These are phyloP conservation scores for Conistra vaccinii DNA, from an alignment of 2,888 invertebrate genomes.

Conservation along the genomic window DNA sequence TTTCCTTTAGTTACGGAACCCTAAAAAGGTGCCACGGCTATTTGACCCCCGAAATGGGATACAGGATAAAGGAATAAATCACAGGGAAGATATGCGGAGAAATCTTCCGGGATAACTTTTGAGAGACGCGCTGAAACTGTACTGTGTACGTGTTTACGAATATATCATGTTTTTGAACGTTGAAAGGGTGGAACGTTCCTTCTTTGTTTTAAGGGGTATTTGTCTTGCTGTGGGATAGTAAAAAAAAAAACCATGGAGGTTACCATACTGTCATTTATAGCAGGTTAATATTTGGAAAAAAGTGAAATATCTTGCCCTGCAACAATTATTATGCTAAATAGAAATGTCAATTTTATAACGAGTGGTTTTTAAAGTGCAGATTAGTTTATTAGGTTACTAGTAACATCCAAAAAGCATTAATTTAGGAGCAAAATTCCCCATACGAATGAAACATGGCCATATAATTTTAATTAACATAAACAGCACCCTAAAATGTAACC, in stretches of 20 bases:
- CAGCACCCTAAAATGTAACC: slow-evolving; percentile 48
- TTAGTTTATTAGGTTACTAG: not conserved
- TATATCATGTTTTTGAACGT: slow-evolving; percentile 47
- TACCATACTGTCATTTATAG: not conserved
- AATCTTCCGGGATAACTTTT: slow-evolving; percentile 62
- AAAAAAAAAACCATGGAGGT: too few species aligned
- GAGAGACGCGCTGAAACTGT: slow-evolving; percentile 58
- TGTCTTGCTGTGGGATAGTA: not conserved
- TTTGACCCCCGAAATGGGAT: slow-evolving; percentile 64
- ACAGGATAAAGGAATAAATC: slow-evolving; percentile 68
- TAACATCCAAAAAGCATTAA: not conserved
- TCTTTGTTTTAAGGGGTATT: not conserved
- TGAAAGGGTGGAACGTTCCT: not conserved
- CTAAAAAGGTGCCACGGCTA: slow-evolving; percentile 37
- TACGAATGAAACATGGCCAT: slow-evolving; percentile 24
- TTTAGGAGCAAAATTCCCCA: not conserved
- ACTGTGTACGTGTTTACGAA: slow-evolving; percentile 53
- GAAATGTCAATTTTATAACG: not conserved
- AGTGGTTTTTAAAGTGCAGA: not conserved
- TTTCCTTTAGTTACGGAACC: not conserved
- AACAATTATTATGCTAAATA: not conserved
- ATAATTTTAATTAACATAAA: slow-evolving; percentile 61
- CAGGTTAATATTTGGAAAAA: not conserved
- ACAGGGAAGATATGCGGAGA: slow-evolving; percentile 56
- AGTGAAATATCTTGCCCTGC: not conserved